phyloP scores from a whole-genome alignment of 2,888 invertebrate species.

The Galerucella calmariensis region DNA sequence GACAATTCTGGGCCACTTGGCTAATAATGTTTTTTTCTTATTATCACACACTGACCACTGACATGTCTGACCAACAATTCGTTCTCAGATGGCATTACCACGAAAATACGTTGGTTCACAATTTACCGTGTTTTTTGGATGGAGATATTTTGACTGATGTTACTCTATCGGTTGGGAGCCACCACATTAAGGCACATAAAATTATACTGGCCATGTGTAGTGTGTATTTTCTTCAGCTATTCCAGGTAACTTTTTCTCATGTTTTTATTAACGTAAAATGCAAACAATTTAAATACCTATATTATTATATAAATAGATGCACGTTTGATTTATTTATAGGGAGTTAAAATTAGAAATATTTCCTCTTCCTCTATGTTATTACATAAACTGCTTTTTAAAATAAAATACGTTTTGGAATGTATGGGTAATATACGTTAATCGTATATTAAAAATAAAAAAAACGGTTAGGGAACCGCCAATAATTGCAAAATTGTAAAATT shows the following conservation, averaged over 20 bases:
- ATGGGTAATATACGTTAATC: too few species aligned
- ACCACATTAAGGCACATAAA: constrained; percentile 85
- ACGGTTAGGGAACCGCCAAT: too few species aligned
- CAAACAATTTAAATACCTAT: constrained; percentile 53
- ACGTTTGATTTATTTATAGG: constrained; percentile 19
- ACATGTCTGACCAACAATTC: constrained; percentile 57
- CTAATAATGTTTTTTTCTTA: constrained; percentile 54
- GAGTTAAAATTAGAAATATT: constrained; percentile 4
- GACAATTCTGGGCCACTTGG: constrained; percentile 61
- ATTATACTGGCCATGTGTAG: constrained; percentile 91
- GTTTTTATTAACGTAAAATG: constrained; percentile 54
- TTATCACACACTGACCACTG: constrained; percentile 50
- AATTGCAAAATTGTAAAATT: too few species aligned
- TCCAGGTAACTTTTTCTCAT: constrained; percentile 73
- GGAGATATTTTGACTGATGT: constrained; percentile 88
- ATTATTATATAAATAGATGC: constrained; percentile 40
- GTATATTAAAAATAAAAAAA: too few species aligned
- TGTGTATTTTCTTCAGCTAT: constrained; percentile 88
- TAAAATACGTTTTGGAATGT: too few species aligned
- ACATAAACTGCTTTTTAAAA: constrained; percentile 10
- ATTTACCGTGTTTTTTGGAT: constrained; percentile 80
- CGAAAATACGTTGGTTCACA: constrained; percentile 72
- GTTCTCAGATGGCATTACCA: constrained; percentile 64
- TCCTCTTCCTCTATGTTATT: constrained; percentile 8
- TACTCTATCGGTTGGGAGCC: constrained; percentile 86